phyloP scores from a whole-genome alignment of 2,113 vertebrate species.

The Galbula dea region DNA sequence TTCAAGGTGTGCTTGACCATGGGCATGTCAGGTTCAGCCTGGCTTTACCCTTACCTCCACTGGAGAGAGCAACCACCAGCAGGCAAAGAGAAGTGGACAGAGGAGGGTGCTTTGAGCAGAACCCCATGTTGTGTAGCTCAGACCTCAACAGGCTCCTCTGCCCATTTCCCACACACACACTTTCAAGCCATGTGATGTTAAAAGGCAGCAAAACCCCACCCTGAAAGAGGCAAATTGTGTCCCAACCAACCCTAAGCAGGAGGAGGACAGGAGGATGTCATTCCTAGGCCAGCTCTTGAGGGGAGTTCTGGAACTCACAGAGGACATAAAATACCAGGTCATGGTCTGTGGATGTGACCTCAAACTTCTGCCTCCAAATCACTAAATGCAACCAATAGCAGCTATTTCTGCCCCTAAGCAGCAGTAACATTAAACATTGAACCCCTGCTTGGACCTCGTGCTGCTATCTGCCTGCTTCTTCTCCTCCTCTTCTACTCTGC shows the following conservation, averaged over 20 bases:
- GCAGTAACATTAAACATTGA: not conserved
- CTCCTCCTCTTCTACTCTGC: too few relatives aligned
- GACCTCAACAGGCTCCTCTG: not conserved
- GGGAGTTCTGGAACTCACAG: not conserved
- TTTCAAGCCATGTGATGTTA: not conserved
- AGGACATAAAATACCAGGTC: not conserved
- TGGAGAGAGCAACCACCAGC: not conserved
- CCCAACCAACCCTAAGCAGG: not conserved
- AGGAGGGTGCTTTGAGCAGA: not conserved
- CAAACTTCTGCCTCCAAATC: slow-evolving; percentile 24
- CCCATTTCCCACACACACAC: not conserved
- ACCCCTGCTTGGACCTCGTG: not conserved
- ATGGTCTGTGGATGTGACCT: not conserved
- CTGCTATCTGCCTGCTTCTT: not conserved
- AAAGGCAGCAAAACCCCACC: not conserved
- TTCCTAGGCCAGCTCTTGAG: not conserved
- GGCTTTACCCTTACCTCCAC: not conserved
- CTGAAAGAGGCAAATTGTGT: not conserved
- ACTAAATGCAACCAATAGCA: slow-evolving; percentile 10
- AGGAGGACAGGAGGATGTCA: not conserved
- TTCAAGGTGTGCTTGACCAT: not conserved
- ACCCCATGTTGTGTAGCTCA: not conserved
- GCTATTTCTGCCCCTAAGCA: slow-evolving; percentile 39
- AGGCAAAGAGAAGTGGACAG: not conserved
- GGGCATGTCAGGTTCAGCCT: not conserved